Percentiles rank a stretch among this genome's conserved stretches.
Conservation (phyloP, 2,888 invertebrate genomes). For the Polydesmus complanatus region DNA sequence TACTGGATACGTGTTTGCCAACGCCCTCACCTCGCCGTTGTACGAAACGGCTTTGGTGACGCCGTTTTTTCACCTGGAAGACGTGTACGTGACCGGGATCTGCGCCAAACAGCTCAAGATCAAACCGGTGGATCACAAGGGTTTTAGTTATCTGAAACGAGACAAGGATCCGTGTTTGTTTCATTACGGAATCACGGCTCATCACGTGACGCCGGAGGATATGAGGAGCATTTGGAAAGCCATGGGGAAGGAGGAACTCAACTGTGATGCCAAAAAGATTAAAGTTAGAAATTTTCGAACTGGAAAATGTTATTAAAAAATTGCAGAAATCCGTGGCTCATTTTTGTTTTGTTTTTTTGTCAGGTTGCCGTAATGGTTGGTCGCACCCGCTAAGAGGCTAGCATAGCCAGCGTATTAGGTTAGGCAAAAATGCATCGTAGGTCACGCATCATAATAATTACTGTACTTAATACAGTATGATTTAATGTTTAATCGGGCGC, state of each 20-base stretch:
- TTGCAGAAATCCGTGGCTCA: no score
- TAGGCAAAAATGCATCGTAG: no score
- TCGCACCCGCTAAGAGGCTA: no score
- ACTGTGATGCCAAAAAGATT: conserved; percentile 3
- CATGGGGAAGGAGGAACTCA: conserved; percentile 10
- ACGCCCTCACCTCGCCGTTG: conserved; percentile 48
- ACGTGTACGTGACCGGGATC: conserved; percentile 42
- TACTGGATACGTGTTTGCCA: conserved; percentile 61
- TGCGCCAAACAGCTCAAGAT: conserved; percentile 46
- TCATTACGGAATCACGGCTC: conserved; percentile 24
- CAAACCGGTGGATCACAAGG: conserved; percentile 46
- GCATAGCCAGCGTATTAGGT: no score
- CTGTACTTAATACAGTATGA: no score
- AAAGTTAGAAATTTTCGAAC: conserved; percentile 8
- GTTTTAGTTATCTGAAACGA: conserved; percentile 45
- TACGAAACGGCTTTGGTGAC: conserved; percentile 52
- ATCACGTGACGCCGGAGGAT: conserved; percentile 24
- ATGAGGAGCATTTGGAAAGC: conserved; percentile 23
- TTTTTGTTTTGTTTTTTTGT: no score
- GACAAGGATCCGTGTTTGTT: conserved; percentile 37
- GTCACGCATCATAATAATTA: no score
- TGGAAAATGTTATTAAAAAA: conserved; percentile 8
- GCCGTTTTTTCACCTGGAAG: conserved; percentile 48
- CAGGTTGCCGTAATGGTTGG: no score
- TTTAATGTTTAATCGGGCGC: no score